Evolutionary conservation across 2,797 vertebrate species (phyloP).

Genomic region (Lycodopsis pacificus): DNA sequence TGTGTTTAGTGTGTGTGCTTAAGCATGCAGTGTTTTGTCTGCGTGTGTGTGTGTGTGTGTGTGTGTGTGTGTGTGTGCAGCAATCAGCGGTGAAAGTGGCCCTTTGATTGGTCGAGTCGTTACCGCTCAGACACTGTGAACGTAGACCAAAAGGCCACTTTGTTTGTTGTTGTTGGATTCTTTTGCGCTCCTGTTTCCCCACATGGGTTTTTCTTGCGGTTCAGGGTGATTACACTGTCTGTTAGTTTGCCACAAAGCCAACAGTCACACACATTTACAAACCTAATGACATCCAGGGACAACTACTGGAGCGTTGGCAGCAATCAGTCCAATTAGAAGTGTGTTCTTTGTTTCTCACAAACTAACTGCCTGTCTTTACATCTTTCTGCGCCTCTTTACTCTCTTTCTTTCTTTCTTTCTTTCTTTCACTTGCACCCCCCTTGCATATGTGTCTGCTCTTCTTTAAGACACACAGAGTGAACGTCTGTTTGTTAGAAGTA

Average conservation of each 20-base stretch:
- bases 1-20: constrained; percentile 38
- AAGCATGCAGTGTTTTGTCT: constrained; percentile 63
- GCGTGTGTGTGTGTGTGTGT: constrained; percentile 37
- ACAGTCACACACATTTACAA: constrained; percentile 33
- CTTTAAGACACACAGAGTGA: not conserved
- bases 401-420: not conserved
- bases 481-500: not conserved
- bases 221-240: constrained; percentile 76
- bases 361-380: not conserved
- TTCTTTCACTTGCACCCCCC: not conserved
- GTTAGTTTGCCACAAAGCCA: constrained; percentile 75
- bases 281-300: constrained; percentile 50
- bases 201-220: constrained; percentile 57
- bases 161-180: constrained; percentile 48
- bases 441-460: not conserved
- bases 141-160: constrained; percentile 34
- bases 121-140: constrained; percentile 59
- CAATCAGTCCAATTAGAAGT: constrained; percentile 49
- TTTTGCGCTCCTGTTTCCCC: constrained; percentile 47
- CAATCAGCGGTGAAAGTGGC: constrained; percentile 62
- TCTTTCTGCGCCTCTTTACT: not conserved
- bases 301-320: constrained; percentile 47
- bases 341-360: constrained; percentile 5
- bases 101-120: constrained; percentile 54
- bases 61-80: constrained; percentile 31